Conservation (phyloP, 1,140 invertebrate genomes). For the Eurosta solidaginis region DNA sequence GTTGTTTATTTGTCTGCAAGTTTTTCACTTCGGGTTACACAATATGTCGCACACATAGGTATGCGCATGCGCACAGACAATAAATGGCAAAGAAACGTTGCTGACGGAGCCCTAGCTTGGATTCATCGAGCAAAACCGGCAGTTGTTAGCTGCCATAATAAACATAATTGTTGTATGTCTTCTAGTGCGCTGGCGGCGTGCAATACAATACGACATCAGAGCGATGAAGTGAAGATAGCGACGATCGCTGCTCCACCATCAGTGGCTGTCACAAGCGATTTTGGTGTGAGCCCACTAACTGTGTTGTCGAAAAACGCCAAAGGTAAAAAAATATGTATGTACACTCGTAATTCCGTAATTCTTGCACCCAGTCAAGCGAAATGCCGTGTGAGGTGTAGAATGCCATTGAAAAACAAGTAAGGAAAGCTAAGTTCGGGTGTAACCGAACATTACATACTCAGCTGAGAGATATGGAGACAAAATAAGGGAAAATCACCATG, state of each 20-base stretch:
- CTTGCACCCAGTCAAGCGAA: neutral
- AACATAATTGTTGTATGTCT: conserved; percentile 6
- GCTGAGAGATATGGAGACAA: too few relatives aligned
- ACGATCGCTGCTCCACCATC: too few relatives aligned
- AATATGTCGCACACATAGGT: conserved; percentile 3
- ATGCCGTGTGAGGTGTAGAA: neutral
- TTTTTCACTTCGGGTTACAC: conserved; percentile 25
- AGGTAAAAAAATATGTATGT: too few relatives aligned
- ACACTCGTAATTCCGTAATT: too few relatives aligned
- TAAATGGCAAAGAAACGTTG: neutral
- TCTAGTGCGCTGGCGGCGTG: neutral
- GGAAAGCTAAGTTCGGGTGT: too few relatives aligned
- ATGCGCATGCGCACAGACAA: conserved; percentile 16
- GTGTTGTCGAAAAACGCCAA: neutral
- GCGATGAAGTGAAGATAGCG: too few relatives aligned
- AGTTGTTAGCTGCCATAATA: conserved; percentile 15
- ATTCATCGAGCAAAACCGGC: neutral
- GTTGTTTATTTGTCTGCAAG: neutral
- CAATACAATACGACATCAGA: too few relatives aligned
- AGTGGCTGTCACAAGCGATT: conserved; percentile 4
- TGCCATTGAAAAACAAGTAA: neutral
- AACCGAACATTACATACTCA: too few relatives aligned
- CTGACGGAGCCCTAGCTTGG: neutral
- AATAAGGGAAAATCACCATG: too few relatives aligned
- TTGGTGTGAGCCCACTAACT: neutral